A percentile compares a stretch with the other conserved stretches of the same genome.
Conservation (phyloP, 2,888 invertebrate species). For the Coecobrya sp. region DNA sequence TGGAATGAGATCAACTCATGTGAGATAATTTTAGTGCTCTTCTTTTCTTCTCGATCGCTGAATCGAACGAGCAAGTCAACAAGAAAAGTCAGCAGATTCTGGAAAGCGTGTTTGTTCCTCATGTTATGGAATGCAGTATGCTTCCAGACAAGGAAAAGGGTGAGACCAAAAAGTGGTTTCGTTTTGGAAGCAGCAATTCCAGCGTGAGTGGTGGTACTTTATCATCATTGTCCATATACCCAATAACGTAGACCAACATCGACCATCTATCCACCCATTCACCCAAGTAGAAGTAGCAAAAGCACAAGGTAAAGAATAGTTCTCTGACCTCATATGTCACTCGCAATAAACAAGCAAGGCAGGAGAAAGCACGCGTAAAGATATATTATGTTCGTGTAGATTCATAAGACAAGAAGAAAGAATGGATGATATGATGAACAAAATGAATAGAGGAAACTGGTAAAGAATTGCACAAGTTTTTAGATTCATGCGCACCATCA, state of each 20-base stretch:
- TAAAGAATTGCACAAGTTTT: too few relatives aligned
- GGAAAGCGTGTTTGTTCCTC: neutral
- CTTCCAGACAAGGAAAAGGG: neutral
- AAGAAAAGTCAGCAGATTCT: neutral
- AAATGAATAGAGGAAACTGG: too few relatives aligned
- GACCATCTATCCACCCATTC: too few relatives aligned
- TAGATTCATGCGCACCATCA: too few relatives aligned
- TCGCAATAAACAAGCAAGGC: constrained; percentile 40
- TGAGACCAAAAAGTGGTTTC: neutral
- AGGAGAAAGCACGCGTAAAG: neutral
- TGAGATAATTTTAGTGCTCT: constrained; percentile 2
- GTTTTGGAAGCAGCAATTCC: neutral
- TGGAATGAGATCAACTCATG: constrained; percentile 1
- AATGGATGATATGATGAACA: too few relatives aligned
- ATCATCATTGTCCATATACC: neutral
- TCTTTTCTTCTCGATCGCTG: neutral
- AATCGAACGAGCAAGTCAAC: neutral
- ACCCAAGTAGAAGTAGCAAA: neutral
- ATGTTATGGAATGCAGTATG: too few relatives aligned
- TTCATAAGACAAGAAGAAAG: too few relatives aligned
- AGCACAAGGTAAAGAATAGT: constrained; percentile 42
- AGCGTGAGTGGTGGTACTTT: neutral
- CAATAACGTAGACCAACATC: neutral
- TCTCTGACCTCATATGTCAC: constrained; percentile 60
- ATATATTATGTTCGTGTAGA: neutral